Evolutionary conservation across 2,888 invertebrate species (phyloP).

Genomic region (Pseudococcus longispinus): DNA sequence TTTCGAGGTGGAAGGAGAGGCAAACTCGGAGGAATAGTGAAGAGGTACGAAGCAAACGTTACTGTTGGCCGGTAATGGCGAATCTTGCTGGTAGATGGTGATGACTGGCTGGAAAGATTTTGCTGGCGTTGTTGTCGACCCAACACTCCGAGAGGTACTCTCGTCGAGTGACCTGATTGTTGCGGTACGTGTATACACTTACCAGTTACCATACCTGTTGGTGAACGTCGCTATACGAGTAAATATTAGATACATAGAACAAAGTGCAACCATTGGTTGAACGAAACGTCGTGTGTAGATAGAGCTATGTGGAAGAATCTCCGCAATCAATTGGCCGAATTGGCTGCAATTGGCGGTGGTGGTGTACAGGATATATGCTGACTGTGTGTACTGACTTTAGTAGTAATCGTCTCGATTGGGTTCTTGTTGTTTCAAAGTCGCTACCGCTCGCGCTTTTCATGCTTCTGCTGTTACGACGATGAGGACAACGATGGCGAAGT

Average conservation of each 20-base stretch:
- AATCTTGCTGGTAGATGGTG: not conserved
- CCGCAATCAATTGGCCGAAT: not conserved
- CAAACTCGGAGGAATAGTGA: not conserved
- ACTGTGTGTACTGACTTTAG: not conserved
- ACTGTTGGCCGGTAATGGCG: not conserved
- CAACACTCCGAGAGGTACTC: not conserved
- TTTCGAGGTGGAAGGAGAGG: not conserved
- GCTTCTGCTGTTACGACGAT: not conserved
- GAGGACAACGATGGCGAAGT: not conserved
- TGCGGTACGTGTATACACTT: not conserved
- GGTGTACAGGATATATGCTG: not conserved
- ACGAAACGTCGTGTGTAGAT: too few species aligned
- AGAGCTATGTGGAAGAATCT: too few species aligned
- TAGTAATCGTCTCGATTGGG: not conserved
- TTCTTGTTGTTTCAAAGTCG: not conserved
- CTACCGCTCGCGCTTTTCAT: not conserved
- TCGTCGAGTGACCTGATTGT: not conserved
- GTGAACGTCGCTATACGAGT: too few species aligned
- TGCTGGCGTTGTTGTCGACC: not conserved
- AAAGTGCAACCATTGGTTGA: too few species aligned
- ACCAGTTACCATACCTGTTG: too few species aligned
- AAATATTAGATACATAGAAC: too few species aligned
- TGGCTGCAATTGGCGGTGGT: not conserved
- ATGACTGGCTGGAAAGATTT: not conserved
- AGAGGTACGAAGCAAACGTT: not conserved